Evolutionary conservation across 2,888 invertebrate genomes (phyloP).

Genomic region (Sinhomidia bicolor): DNA sequence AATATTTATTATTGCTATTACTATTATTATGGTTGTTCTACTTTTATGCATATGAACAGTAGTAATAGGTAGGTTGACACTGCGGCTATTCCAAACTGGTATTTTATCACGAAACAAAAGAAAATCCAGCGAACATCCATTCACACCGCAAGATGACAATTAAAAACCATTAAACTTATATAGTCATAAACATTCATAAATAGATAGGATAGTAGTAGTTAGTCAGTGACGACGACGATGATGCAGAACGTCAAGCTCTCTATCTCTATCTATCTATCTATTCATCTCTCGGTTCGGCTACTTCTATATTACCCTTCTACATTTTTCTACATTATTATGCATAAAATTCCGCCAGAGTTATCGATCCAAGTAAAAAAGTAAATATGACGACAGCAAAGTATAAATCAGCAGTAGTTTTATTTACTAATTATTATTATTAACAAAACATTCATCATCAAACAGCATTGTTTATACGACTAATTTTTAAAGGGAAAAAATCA

Average conservation of each 20-base stretch:
- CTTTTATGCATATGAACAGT: neutral
- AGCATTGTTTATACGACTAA: slow-evolving; percentile 3
- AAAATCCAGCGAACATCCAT: slow-evolving; percentile 4
- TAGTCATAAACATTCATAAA: neutral
- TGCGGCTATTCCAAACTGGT: neutral
- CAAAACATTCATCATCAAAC: neutral
- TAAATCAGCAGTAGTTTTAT: neutral
- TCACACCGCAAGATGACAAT: slow-evolving; percentile 1
- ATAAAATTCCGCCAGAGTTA: neutral
- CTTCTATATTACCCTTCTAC: neutral
- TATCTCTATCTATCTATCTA: too few species aligned
- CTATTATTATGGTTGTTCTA: neutral
- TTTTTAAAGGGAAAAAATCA: neutral
- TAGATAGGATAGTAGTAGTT: neutral
- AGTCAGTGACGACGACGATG: neutral
- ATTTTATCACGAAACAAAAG: neutral
- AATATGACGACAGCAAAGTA: neutral
- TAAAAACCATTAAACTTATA: neutral
- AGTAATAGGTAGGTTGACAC: neutral
- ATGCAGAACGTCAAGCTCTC: neutral
- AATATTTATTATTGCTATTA: neutral
- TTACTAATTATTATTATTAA: too few species aligned
- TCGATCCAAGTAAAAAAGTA: too few species aligned
- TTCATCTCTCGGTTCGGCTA: neutral
- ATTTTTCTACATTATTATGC: slow-evolving; percentile 2